phyloP scores from a whole-genome alignment of 2,797 vertebrate genomes.

The Sebastiscus tertius region DNA sequence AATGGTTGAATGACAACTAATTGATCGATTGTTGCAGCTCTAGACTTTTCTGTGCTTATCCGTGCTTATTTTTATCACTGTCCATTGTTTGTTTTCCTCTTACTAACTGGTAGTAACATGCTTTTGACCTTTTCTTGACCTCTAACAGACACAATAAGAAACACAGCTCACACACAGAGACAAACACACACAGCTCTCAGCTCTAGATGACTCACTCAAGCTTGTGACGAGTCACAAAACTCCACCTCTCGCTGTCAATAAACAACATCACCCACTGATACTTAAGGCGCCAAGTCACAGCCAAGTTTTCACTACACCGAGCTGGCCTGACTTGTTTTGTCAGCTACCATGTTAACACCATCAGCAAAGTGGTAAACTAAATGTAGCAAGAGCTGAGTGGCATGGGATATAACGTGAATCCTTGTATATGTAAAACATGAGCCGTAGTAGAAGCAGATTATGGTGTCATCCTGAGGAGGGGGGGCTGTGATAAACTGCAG shows the following conservation, averaged over 20 bases:
- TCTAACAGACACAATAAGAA: constrained; percentile 16
- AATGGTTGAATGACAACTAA: no score
- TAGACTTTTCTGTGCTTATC: neutral
- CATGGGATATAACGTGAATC: neutral
- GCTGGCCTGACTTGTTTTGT: constrained; percentile 18
- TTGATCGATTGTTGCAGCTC: no score
- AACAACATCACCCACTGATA: constrained; percentile 29
- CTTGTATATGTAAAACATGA: constrained; percentile 10
- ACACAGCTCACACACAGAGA: neutral
- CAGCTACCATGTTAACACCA: neutral
- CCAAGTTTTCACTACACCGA: neutral
- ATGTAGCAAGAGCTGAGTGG: neutral
- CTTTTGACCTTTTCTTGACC: constrained; percentile 32
- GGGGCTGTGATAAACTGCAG: constrained; percentile 29
- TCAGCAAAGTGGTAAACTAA: constrained; percentile 7
- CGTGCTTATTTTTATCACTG: neutral
- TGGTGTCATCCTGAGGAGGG: constrained; percentile 4
- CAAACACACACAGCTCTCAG: neutral
- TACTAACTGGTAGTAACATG: neutral
- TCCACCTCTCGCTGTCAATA: constrained; percentile 17
- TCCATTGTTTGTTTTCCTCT: neutral
- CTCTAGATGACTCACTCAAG: constrained; percentile 13
- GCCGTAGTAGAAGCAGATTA: constrained; percentile 11
- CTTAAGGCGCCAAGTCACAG: constrained; percentile 10
- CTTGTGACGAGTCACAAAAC: constrained; percentile 2